A percentile compares a stretch with the other conserved stretches of the same genome.
Conservation (phyloP, 2,888 invertebrate species). For the Platynereis dumerilii region DNA sequence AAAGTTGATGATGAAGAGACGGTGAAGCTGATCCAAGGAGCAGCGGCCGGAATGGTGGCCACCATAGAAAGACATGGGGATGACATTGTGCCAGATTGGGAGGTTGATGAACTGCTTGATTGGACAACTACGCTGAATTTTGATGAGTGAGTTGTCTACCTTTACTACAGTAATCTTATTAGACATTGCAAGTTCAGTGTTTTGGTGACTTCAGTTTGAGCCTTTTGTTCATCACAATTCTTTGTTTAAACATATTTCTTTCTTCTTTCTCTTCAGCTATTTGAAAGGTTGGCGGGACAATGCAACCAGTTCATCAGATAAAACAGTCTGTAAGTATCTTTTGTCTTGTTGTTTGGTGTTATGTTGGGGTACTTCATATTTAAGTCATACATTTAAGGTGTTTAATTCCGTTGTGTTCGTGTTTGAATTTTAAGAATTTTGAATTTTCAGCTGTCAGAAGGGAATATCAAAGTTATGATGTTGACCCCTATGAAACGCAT, state of each 20-base stretch:
- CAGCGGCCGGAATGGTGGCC: slow-evolving; percentile 61
- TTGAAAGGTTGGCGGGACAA: slow-evolving; percentile 53
- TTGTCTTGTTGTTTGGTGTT: no score
- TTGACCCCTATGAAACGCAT: no score
- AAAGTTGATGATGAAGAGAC: slow-evolving; percentile 58
- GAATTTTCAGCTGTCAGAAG: neutral
- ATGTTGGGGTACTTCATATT: no score
- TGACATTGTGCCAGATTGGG: slow-evolving; percentile 60
- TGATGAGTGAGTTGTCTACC: slow-evolving; percentile 58
- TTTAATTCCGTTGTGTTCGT: no score
- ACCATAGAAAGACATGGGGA: slow-evolving; percentile 55
- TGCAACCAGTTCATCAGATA: slow-evolving; percentile 58
- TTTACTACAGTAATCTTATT: neutral
- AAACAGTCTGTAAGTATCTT: slow-evolving; percentile 46
- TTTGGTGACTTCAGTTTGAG: neutral
- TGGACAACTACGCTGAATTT: slow-evolving; percentile 63
- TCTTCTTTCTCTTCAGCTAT: slow-evolving; percentile 43
- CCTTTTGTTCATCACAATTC: neutral
- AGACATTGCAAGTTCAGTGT: no score
- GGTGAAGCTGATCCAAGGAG: slow-evolving; percentile 57
- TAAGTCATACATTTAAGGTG: no score
- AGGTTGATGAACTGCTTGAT: slow-evolving; percentile 63
- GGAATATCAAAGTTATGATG: slow-evolving; percentile 8
- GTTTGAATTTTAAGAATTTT: no score
- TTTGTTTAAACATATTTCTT: neutral